Base-by-base conservation (phyloP, 2,797 vertebrate species). In the Galaxias olidus region DNA sequence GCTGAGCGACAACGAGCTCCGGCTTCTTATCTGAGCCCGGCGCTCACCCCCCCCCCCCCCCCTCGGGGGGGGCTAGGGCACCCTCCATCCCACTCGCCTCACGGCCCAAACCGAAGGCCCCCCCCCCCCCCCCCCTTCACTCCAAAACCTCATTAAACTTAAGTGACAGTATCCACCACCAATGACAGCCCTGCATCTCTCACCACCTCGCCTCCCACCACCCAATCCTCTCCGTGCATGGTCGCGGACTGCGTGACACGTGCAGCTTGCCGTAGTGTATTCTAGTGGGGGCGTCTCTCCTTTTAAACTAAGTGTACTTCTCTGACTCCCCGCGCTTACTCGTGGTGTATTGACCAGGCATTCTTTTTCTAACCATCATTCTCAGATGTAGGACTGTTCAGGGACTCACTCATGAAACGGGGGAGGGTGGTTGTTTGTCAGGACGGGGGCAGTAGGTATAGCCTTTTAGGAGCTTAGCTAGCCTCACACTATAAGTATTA, bases 1-100 rank as follows among this genome's bases (percentile, higher is more conserved):
- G 58, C 87, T 98, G 68, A 95, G 90, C 0, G 96, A 98, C 19
- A 80, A 90, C 48, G 94, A 96, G 70, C 94, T 98, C 53, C 88
- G 85, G 68, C 69, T 68, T 48, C 92, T 88, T n/a, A 57, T 88
- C 63, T 86, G 66, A 87, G 19, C 17, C 8, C 30, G 4, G 46
- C 1, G 43, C 2, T 5, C 12, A 0, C 20, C 13, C 7, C 4
- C 40, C 50, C 52, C n/a, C 20, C 30, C 17, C 56, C 40, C 4
- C 20, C 40, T 13, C 4, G 47, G 47, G n/a, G 48, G 48, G 48
- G n/a, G 49, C 8, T n/a, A 14, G 4, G 48, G 30, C 30, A 2
- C 30, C 30, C 30, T 30, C 3, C 30, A 2, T 30, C 30, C 2
- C 30, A 2, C 6, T 6, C 30, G 30, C 3, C 30, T 3, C 30